Conservation (phyloP, 2,888 invertebrate species). For the Strigamia crassipes region DNA sequence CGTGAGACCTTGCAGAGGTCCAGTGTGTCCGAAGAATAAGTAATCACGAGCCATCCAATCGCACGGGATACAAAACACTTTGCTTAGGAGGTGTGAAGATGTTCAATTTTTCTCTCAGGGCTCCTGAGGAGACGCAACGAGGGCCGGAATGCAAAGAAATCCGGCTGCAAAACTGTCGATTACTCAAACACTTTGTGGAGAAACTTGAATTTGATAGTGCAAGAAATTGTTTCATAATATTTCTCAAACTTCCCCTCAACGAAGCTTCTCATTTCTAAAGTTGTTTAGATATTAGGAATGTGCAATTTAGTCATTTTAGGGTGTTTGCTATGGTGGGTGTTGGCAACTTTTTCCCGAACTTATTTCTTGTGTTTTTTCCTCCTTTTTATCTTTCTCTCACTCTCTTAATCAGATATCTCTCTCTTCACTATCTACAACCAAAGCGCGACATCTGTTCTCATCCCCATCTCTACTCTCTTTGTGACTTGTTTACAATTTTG, state of each 20-base stretch:
- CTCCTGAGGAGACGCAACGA: background rate
- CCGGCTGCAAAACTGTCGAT: background rate
- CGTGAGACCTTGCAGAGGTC: constrained; percentile 75
- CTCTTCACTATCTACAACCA: constrained; percentile 27
- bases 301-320: constrained; percentile 28
- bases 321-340: constrained; percentile 33
- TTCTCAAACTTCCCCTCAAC: constrained; percentile 28
- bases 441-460: constrained; percentile 33
- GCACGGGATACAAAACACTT: background rate
- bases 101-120: background rate
- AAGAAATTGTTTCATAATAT: constrained; percentile 19
- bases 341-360: constrained; percentile 3
- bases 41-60: background rate
- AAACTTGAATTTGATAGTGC: background rate
- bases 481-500: constrained; percentile 32
- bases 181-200: background rate
- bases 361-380: constrained; percentile 15
- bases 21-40: constrained; percentile 65
- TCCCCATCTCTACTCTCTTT: constrained; percentile 28
- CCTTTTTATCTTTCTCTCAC: constrained; percentile 12
- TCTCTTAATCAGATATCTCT: background rate
- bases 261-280: constrained; percentile 28
- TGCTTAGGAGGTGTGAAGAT: background rate
- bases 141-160: background rate
- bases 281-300: constrained; percentile 31